Evolutionary conservation across 2,113 vertebrate species (phyloP).

Genomic region (Microcebus jonahi): DNA sequence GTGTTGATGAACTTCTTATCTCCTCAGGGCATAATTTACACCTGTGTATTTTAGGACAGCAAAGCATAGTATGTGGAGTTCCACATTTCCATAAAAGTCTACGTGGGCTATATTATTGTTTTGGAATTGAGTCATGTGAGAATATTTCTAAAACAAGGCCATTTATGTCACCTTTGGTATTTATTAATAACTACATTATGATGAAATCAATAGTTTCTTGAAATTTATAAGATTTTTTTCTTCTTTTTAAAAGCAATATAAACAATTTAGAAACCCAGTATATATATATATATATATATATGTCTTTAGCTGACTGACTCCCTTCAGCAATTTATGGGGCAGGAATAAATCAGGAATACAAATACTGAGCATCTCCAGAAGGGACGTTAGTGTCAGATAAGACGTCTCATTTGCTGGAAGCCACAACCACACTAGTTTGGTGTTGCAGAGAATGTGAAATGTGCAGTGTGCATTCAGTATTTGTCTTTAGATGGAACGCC

Average conservation of each 20-base stretch:
- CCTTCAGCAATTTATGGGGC: not conserved
- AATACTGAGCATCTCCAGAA: not conserved
- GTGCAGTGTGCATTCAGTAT: not conserved
- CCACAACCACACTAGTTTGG: not conserved
- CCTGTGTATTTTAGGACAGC: not conserved
- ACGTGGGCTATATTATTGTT: not conserved
- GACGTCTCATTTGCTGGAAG: not conserved
- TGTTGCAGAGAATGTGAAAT: not conserved
- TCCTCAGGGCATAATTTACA: not conserved
- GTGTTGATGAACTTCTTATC: not conserved
- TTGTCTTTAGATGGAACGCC: not conserved
- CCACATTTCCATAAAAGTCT: not conserved
- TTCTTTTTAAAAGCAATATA: not conserved
- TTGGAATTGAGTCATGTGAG: not conserved
- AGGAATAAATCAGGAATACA: not conserved
- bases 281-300: not conserved
- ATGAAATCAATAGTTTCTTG: conserved; percentile 16
- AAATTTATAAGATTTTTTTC: not conserved
- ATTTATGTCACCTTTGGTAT: conserved; percentile 22
- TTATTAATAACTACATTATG: not conserved
- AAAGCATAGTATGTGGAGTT: not conserved
- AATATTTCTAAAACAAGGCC: conserved; percentile 5
- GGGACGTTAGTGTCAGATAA: not conserved
- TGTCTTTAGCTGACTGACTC: not conserved
- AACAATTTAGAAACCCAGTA: not conserved